phyloP scores from a whole-genome alignment of 1,140 invertebrate species.

The Lethocerus indicus region DNA sequence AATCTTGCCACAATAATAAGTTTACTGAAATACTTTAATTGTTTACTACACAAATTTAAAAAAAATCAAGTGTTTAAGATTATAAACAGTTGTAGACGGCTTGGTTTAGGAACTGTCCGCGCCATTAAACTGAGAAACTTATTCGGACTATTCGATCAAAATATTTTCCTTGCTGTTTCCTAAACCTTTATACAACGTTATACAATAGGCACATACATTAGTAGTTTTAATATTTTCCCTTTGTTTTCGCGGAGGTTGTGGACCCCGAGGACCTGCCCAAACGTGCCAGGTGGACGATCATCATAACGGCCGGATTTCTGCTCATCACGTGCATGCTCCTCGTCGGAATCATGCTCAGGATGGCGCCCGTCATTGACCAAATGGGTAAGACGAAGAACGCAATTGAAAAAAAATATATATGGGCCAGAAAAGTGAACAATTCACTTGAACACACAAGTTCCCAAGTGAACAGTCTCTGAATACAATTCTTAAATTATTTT shows the following conservation, averaged over 20 bases:
- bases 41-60: too few species aligned
- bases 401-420: background rate
- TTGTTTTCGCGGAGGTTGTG: background rate
- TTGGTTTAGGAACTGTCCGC: too few species aligned
- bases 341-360: slow-evolving; percentile 71
- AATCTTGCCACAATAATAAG: too few species aligned
- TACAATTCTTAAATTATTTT: slow-evolving; percentile 9
- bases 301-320: slow-evolving; percentile 67
- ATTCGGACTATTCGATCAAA: too few species aligned
- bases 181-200: too few species aligned
- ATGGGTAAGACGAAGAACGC: slow-evolving; percentile 54
- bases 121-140: too few species aligned
- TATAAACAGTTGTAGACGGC: too few species aligned
- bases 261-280: slow-evolving; percentile 29
- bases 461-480: background rate
- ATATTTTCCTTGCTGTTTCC: too few species aligned
- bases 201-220: too few species aligned
- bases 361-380: slow-evolving; percentile 83
- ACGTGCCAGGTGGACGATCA: slow-evolving; percentile 71
- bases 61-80: too few species aligned
- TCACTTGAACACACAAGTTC: background rate
- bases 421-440: too few species aligned
- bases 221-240: background rate
- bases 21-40: too few species aligned
- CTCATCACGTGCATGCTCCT: slow-evolving; percentile 70